Evolutionary conservation across 2,113 vertebrate species (phyloP), one percentile per base, ranked within the genome.

Genomic region (Struthidea cinerea): DNA sequence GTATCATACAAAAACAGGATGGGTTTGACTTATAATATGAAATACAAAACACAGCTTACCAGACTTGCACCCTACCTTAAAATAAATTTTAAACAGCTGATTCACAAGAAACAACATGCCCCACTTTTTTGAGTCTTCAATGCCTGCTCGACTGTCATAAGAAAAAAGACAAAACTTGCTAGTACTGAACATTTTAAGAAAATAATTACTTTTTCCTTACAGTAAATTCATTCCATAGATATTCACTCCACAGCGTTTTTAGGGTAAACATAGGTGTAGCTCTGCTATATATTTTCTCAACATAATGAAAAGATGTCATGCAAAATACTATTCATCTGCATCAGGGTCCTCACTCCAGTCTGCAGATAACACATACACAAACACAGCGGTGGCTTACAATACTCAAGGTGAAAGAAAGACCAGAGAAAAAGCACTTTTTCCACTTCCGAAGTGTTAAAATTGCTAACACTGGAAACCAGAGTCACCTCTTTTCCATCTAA

Each of bases 51-150:
- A 42, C 44, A 92, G 50, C 27, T 91, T 83, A 87, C 23, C 50
- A 88, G 49, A 76, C 35, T 78, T 53, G 32, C 86, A 46, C 22
- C 95, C 7, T 94, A 99, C 99, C 99, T 99, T 99, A 92, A 99
- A 99, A 98, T 99, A 99, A 96, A 99, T 99, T 97, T 99, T 99
- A 91, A 99, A 99, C 27, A 99, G 98, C 90, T 99, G 99, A 95
- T 99, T 99, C 95, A 99, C 99, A 1, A 99, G 98, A 93, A 99
- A 99, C 91, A 99, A 96, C 99, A 99, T 99, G 21, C 99, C 99
- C 99, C 99, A 99, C 96, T 99, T 99, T 96, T 99, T 99, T 0
- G 99, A 99, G 96, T 99, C 99, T 6, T 99, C 99, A 22, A 99
- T 99, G 13, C 99, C 98, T 7, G 99, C 99, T 23, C 99, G 99